Evolutionary conservation across 2,888 invertebrate species (phyloP).

Genomic region (Campaea margaritaria): DNA sequence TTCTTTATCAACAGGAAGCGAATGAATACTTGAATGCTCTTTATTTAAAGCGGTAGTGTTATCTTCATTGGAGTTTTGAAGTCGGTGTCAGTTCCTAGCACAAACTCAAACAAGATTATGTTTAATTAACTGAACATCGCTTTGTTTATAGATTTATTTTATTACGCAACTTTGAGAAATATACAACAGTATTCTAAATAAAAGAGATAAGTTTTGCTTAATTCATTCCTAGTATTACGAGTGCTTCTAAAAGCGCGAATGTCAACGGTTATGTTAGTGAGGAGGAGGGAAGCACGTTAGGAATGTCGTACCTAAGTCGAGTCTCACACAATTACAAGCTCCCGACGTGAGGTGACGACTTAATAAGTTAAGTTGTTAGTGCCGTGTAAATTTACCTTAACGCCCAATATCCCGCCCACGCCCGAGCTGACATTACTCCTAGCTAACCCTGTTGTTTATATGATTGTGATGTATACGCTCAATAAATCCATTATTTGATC

Average conservation of each 20-base stretch:
- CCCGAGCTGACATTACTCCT: slow-evolving; percentile 77
- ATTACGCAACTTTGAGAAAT: slow-evolving; percentile 21
- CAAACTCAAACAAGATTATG: slow-evolving; percentile 47
- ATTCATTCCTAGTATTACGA: slow-evolving; percentile 18
- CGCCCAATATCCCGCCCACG: slow-evolving; percentile 71
- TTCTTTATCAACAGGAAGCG: slow-evolving; percentile 33
- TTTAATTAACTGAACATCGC: slow-evolving; percentile 46
- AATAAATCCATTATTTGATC: slow-evolving; percentile 38
- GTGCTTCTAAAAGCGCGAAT: background rate
- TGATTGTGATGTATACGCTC: slow-evolving; percentile 58
- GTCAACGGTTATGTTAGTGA: slow-evolving; percentile 37
- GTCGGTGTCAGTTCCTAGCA: slow-evolving; percentile 46
- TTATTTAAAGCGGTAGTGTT: slow-evolving; percentile 43
- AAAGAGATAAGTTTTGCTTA: background rate
- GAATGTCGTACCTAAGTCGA: slow-evolving; percentile 42
- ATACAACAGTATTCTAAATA: slow-evolving; percentile 19
- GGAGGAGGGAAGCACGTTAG: slow-evolving; percentile 15
- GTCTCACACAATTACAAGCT: slow-evolving; percentile 54
- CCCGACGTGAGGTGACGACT: slow-evolving; percentile 70
- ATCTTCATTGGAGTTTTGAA: slow-evolving; percentile 54
- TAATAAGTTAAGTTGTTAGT: slow-evolving; percentile 82
- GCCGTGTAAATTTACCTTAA: slow-evolving; percentile 83
- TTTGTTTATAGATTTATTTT: slow-evolving; percentile 46
- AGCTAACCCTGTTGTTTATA: slow-evolving; percentile 79
- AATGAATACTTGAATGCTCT: slow-evolving; percentile 38